phyloP scores from a whole-genome alignment of 2,888 invertebrate species.

The Noctua fimbriata region DNA sequence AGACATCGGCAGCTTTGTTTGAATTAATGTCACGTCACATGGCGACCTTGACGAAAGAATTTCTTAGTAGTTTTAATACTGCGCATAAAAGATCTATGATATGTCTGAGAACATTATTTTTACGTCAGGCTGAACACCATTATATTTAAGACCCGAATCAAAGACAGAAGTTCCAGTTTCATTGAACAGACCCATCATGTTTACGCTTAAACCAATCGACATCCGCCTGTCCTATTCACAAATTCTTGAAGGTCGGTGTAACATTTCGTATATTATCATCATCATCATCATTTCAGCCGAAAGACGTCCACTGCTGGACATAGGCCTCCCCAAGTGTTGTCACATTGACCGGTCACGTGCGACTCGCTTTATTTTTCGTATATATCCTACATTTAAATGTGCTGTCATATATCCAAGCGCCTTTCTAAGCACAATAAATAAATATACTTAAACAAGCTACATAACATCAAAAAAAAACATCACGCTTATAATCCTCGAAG shows the following conservation, averaged over 20 bases:
- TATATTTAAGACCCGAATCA: neutral
- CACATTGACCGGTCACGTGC: too few species aligned
- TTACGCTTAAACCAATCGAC: neutral
- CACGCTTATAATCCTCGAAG: too few species aligned
- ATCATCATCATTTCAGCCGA: too few species aligned
- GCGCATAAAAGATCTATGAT: neutral
- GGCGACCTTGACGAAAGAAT: conserved; percentile 46
- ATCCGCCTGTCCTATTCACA: neutral
- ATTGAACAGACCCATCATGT: neutral
- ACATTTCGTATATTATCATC: too few species aligned
- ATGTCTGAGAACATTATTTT: neutral
- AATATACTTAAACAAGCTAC: too few species aligned
- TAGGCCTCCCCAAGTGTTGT: too few species aligned
- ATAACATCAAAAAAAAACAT: too few species aligned
- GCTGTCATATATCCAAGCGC: too few species aligned
- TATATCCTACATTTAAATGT: too few species aligned
- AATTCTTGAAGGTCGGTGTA: neutral
- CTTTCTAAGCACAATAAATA: too few species aligned
- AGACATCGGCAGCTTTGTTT: conserved; percentile 74
- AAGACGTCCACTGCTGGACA: too few species aligned
- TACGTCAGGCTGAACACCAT: neutral
- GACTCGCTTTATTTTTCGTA: too few species aligned
- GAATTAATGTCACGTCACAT: conserved; percentile 70
- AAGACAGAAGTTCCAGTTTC: neutral
- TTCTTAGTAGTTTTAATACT: neutral